Base-by-base conservation (phyloP, 2,113 vertebrate species). In the Sitta europaea region DNA sequence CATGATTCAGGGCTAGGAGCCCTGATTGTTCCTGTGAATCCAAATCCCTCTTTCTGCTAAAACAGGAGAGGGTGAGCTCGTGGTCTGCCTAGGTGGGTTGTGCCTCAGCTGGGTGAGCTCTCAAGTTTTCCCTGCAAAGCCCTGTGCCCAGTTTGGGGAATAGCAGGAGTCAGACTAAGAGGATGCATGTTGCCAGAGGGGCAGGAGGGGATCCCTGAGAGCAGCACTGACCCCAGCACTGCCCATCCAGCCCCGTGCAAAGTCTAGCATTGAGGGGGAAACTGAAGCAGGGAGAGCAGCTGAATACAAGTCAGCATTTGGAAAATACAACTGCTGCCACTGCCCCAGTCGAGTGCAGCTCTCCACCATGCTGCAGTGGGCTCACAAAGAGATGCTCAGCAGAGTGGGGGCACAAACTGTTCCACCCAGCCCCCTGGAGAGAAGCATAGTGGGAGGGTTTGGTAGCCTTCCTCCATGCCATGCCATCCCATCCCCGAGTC, bases 191-290 rank as follows among this genome's bases (percentile, higher is more conserved):
- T 78, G 72, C 53, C 59, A 82, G 54, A 9, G 70, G n/a, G 40
- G 19, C 10, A 51, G 4, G 27, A 33, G 36, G n/a, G 28, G 38
- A 95, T 91, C 82, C 92, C 94, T 92, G 92, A 91, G 85, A 95
- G 81, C 67, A 93, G 85, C 81, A 77, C 33, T 53, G 74, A 33
- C 71, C 65, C 55, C 74, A 79, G 57, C 78, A 83, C 71, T 86
- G 94, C 58, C 71, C 45, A 1, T 88, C 66, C 79, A 72, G 61
- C 54, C 78, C 28, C 13, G 0, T 43, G 19, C 67, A 67, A 72
- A 1, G 3, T 59, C 65, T 75, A 57, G 21, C 62, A 47, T 4
- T 11, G 17, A 12, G 23, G 12, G 27, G 9, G 8, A 40, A 88
- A 75, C 53, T 54, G 38, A 85, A 78, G 53, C 29, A 82, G 17